phyloP scores from a whole-genome alignment of 1,140 invertebrate species.

The Solenopsis invicta region DNA sequence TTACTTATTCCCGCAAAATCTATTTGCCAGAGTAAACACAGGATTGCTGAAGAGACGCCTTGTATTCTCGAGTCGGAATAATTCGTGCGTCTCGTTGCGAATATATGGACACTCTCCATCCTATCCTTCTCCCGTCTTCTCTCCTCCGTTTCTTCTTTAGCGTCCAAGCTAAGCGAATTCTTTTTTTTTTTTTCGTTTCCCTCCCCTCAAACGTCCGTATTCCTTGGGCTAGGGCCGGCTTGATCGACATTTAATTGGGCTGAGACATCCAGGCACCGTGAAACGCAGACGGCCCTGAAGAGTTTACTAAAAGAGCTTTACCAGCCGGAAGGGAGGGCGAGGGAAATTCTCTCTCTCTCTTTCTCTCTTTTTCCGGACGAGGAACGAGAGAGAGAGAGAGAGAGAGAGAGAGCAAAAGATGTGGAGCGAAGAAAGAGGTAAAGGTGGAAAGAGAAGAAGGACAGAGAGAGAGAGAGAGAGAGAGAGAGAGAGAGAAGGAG shows the following conservation, averaged over 20 bases:
- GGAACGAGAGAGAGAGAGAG: constrained; percentile 15
- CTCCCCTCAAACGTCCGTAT: neutral
- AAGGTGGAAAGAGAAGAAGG: constrained; percentile 32
- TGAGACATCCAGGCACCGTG: constrained; percentile 69
- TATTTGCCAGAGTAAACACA: constrained; percentile 32
- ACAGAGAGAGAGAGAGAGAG: constrained; percentile 25
- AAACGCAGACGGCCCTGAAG: constrained; percentile 73
- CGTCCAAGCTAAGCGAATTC: constrained; percentile 1
- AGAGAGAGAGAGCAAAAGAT: constrained; percentile 6
- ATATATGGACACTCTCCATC: constrained; percentile 1
- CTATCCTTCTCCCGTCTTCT: neutral
- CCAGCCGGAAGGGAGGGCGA: constrained; percentile 51
- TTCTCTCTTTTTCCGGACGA: neutral
- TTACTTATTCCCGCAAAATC: constrained; percentile 30
- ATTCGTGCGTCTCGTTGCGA: constrained; percentile 33
- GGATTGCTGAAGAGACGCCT: constrained; percentile 22
- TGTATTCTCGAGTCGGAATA: constrained; percentile 37
- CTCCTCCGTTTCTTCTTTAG: neutral
- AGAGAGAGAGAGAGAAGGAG: constrained; percentile 41
- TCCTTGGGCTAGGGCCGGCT: constrained; percentile 61
- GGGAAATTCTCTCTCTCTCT: neutral
- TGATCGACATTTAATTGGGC: constrained; percentile 74
- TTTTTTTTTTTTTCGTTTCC: constrained; percentile 23
- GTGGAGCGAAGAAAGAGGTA: constrained; percentile 50
- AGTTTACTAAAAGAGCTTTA: constrained; percentile 71